Evolutionary conservation across 1,140 invertebrate species (phyloP), one percentile per base, ranked within the genome.

Genomic region (Camponotus floridanus): DNA sequence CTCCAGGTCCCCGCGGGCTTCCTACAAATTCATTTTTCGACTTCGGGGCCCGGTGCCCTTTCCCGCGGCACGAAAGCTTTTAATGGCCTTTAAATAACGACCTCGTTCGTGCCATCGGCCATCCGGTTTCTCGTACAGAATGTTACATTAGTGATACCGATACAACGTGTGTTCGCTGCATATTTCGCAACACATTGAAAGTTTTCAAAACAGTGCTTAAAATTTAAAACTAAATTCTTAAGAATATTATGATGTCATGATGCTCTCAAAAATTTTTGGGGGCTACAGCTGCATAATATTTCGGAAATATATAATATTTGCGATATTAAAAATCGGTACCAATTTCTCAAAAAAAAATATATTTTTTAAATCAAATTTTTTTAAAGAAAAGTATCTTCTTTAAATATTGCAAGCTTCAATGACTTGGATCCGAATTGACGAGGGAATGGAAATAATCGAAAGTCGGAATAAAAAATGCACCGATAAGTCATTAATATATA

Each of bases 61-160:
- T 65, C 61, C 33, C 33, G 39, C 33, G 68, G 48, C 80, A 70
- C 55, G 70, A 74, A 71, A 64, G 39, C 21, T 83, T 88, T 89
- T 89, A 90, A 88, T 73, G 67, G 85, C 31, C 67, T 84, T 74
- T 88, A 68, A 87, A 84, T 84, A 86, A 79, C 45, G 65, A 65
- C 48, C 62, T 11, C 45, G 33, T 45, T 78, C 74, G 74, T 42
- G 42, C 78, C 64, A 86, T 79, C 67, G 78, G 71, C 45, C 76
- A 80, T 36, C 26, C 48, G n/a, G 11, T 51, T 88, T 88, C 55
- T 74, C 67, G 21, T 51, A 76, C 59, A 3, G 36, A 42, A 13
- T 5, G 39, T 36, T 80, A 21, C 51, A 57, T 51, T 79, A 79
- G 61, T 11, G 62, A n/a, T 55, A 57, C 62, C 45, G 7, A 79